Base-by-base conservation (phyloP, 2,113 vertebrate genomes). In the zebrafish (Danio rerio) region DNA sequence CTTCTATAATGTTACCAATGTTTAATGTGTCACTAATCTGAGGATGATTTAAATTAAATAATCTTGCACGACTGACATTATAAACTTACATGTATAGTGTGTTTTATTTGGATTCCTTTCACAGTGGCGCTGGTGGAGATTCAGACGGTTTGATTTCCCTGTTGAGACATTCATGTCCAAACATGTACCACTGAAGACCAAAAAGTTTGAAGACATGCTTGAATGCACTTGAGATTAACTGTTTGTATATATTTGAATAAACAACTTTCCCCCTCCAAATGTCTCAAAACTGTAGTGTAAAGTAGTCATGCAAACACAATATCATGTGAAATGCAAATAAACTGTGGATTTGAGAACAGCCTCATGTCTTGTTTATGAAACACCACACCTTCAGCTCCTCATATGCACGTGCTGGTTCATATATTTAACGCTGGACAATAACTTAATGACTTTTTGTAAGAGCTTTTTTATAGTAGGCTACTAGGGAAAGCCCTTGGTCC, bases 81-180 rank as follows among this genome's bases (percentile, higher is more conserved):
- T 18, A 40, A 0, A 10, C 61, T 12, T 9, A 7, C 13, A 4
- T 6, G 66, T 12, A 0, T 18, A 72, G 12, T 15, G 10, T 66
- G 13, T 8, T 55, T 53, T 9, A 16, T 71, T 80, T 9, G 68
- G 5, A 79, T 12, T 42, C 40, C 65, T 66, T 88, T 68, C 83
- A 42, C 91, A 93, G 93, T 10, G 83, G 76, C 0, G 53, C 85
- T 6, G 82, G 83, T 16, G 93, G 86, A 69, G 91, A 93, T 78
- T 11, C 58, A 53, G 94, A 94, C 63, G 87, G 81, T 55, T 87
- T 94, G 73, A 92, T 92, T 77, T 79, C 82, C 80, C 88, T 94
- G 83, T 85, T 93, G 63, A 92, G 86, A 50, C 92, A 93, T 88
- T 90, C 92, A 88, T 94, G 94, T 86, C 90, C 92, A 2, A 85